Evolutionary conservation across 2,888 invertebrate species (phyloP).

Genomic region (Ernsta delagoae): DNA sequence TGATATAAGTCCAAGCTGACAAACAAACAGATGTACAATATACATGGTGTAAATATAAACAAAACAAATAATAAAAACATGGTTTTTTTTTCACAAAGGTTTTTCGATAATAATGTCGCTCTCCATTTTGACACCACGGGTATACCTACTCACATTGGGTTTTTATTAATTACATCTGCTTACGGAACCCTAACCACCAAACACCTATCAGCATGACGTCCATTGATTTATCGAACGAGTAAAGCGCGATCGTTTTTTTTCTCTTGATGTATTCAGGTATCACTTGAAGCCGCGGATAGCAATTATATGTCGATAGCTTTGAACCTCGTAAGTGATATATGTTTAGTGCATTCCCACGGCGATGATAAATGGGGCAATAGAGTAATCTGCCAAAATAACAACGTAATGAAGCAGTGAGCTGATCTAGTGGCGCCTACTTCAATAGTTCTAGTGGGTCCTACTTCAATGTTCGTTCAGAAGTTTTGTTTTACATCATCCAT

Average conservation of each 20-base stretch:
- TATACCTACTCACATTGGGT: no score
- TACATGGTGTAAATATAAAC: no score
- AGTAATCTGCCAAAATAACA: slow-evolving; percentile 25
- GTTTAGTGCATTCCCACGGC: slow-evolving; percentile 23
- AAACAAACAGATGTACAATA: no score
- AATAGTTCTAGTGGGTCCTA: no score
- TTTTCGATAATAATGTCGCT: no score
- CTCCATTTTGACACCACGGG: no score
- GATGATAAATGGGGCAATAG: slow-evolving; percentile 22
- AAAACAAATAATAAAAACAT: no score
- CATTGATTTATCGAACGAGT: slow-evolving; percentile 45
- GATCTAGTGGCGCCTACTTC: slow-evolving; percentile 12
- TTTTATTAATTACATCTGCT: background rate
- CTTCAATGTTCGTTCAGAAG: background rate
- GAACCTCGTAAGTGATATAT: slow-evolving; percentile 30
- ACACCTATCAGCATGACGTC: slow-evolving; percentile 66
- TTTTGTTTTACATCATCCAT: background rate
- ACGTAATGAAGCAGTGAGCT: slow-evolving; percentile 1
- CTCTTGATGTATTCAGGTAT: slow-evolving; percentile 22
- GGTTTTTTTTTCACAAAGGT: no score
- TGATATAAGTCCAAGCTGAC: no score
- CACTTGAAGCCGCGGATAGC: slow-evolving; percentile 32
- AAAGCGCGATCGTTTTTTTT: slow-evolving; percentile 32
- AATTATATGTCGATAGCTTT: slow-evolving; percentile 32
- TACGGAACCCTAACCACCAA: slow-evolving; percentile 41